Evolutionary conservation across 2,888 invertebrate species (phyloP).

Genomic region (Drosophila paracracens): DNA sequence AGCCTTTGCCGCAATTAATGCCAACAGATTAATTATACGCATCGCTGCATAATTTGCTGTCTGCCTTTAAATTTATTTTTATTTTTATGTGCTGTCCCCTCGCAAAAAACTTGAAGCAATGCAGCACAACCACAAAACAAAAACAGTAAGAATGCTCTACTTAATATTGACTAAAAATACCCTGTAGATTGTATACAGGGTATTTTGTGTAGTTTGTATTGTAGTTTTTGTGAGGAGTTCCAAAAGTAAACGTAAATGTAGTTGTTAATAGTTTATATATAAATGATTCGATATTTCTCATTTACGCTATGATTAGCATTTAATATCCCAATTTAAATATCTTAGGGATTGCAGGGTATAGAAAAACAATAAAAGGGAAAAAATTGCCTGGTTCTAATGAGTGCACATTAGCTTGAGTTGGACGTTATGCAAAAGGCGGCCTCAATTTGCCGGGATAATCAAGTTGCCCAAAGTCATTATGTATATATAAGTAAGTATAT

Average conservation of each 20-base stretch:
- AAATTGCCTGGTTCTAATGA: conserved; percentile 61
- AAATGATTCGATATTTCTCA: background rate
- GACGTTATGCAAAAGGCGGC: conserved; percentile 44
- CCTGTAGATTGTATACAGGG: background rate
- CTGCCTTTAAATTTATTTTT: conserved; percentile 62
- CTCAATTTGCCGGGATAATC: conserved; percentile 70
- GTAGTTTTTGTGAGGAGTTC: background rate
- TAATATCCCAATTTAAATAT: background rate
- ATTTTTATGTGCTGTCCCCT: conserved; percentile 35
- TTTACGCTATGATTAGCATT: background rate
- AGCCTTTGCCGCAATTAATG: conserved; percentile 78
- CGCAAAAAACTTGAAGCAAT: conserved; percentile 17
- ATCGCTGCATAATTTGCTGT: conserved; percentile 70
- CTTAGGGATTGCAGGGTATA: conserved; percentile 11
- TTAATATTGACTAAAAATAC: background rate
- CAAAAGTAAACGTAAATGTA: background rate
- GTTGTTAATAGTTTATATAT: background rate
- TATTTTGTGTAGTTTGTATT: background rate
- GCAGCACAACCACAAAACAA: conserved; percentile 16
- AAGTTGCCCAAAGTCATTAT: conserved; percentile 48
- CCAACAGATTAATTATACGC: conserved; percentile 79
- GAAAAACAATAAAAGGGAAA: conserved; percentile 19
- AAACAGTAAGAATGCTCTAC: background rate
- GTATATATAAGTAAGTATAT: conserved; percentile 1
- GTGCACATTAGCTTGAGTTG: conserved; percentile 66